A percentile compares a stretch with the other conserved stretches of the same genome.
Evolutionary conservation across 2,797 vertebrate species (phyloP).

Genomic region (Enteromius afrohamiltoni): DNA sequence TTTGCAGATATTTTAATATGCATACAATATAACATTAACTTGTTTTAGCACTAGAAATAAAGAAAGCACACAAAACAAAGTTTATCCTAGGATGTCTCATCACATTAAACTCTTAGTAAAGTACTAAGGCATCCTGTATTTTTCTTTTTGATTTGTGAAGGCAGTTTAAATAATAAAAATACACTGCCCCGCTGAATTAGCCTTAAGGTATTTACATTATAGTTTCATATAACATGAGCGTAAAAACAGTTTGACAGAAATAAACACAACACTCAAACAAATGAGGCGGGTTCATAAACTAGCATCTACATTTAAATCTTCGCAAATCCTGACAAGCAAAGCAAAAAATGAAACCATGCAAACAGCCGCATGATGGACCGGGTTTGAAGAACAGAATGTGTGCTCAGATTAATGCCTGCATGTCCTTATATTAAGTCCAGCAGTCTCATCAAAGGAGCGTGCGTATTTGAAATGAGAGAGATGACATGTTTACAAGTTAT

Average conservation of each 20-base stretch:
- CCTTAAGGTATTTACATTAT: constrained; percentile 8
- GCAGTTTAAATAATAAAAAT: constrained; percentile 12
- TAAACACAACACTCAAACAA: constrained; percentile 34
- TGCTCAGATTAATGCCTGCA: constrained; percentile 72
- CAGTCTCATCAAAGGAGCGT: constrained; percentile 70
- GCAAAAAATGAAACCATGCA: constrained; percentile 69
- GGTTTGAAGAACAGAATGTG: constrained; percentile 72
- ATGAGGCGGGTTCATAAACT: constrained; percentile 31
- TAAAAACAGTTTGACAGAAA: constrained; percentile 26
- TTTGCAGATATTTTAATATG: neutral
- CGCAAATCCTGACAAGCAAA: constrained; percentile 66
- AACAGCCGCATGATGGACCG: constrained; percentile 38
- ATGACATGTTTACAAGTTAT: constrained; percentile 73
- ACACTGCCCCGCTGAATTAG: constrained; percentile 11
- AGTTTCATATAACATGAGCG: neutral
- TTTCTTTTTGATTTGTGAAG: constrained; percentile 4
- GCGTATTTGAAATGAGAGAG: constrained; percentile 72
- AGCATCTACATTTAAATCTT: constrained; percentile 65
- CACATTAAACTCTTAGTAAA: neutral
- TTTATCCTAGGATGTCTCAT: neutral
- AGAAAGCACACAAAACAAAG: neutral
- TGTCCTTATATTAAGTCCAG: constrained; percentile 77
- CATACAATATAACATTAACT: neutral
- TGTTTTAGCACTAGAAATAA: neutral
- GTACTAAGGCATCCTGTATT: neutral